Evolutionary conservation across 2,888 invertebrate species (phyloP), one percentile per base, ranked within the genome.

Genomic region (Gari tellinella): DNA sequence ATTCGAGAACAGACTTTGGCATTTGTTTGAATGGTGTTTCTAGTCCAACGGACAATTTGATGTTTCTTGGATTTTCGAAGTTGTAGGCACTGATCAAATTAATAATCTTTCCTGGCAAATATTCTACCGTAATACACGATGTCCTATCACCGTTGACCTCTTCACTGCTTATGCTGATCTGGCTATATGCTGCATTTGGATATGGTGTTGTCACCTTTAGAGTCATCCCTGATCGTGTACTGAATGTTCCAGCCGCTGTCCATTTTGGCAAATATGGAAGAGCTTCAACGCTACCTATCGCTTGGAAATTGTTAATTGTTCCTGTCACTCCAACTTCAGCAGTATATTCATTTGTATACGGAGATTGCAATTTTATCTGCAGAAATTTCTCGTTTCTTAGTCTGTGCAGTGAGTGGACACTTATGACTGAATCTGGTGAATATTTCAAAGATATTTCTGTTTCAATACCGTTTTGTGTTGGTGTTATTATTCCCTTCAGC

Each of bases 191-290:
- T 1, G 49, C 26, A 12, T 53, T 23, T 17, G 38, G 38, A 38
- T 51, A 62, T 23, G 72, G 72, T 10, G 66, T 72, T 15, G 57
- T 58, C 19, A 76, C 7, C 40, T 45, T 67, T 21, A 76, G 0
- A 25, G 63, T 76, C 14, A 72, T n/a, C 7, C 70, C 67, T 12
- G 70, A 58, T 8, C 19, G 21, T 12, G 15, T 51, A 61, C 72
- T 67, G 15, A 55, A 25, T 37, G 64, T 31, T 43, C 58, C 58
- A 4, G 37, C 21, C 12, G 52, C 37, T 12, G 67, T 48, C 60
- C 70, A 66, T 55, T 31, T 64, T 3, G 53, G 45, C 1, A 76
- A 49, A 15, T 52, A 51, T 43, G 75, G 75, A 43, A 53, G 31
- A 17, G 67, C 70, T 15, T 67, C 70, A n/a, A 75, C 37, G 23